Conservation (phyloP, 1,140 invertebrate species). For the Cotesia glomerata region DNA sequence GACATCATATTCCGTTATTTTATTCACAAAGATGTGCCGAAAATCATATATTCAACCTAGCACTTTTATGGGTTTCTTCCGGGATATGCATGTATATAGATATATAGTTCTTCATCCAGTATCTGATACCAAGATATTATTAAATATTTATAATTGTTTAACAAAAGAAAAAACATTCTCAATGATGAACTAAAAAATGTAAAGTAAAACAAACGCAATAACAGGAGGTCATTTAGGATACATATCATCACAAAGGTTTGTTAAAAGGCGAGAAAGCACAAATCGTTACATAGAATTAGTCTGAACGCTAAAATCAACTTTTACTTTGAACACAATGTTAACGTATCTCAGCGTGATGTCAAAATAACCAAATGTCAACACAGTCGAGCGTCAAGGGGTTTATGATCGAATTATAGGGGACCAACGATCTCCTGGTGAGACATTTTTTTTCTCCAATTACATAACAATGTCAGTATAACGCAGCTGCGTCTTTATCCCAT, state of each 20-base stretch:
- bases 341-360: slow-evolving; percentile 37
- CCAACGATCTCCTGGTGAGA: slow-evolving; percentile 30
- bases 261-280: slow-evolving; percentile 11
- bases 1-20: slow-evolving; percentile 62
- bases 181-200: not conserved
- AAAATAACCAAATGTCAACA: slow-evolving; percentile 44
- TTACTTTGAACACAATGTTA: slow-evolving; percentile 5
- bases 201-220: not conserved
- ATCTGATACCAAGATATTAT: not conserved
- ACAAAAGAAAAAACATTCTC: not conserved
- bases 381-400: slow-evolving; percentile 38
- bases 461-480: slow-evolving; percentile 2
- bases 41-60: not conserved
- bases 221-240: not conserved
- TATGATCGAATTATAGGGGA: slow-evolving; percentile 41
- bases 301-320: not conserved
- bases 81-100: not conserved
- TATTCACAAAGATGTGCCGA: slow-evolving; percentile 26
- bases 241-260: slow-evolving; percentile 3
- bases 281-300: not conserved
- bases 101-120: not conserved
- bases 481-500: slow-evolving; percentile 27
- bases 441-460: slow-evolving; percentile 38
- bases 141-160: not conserved
- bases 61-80: slow-evolving; percentile 26